Conservation (phyloP, 2,113 vertebrate genomes). For the Ondatra zibethicus region DNA sequence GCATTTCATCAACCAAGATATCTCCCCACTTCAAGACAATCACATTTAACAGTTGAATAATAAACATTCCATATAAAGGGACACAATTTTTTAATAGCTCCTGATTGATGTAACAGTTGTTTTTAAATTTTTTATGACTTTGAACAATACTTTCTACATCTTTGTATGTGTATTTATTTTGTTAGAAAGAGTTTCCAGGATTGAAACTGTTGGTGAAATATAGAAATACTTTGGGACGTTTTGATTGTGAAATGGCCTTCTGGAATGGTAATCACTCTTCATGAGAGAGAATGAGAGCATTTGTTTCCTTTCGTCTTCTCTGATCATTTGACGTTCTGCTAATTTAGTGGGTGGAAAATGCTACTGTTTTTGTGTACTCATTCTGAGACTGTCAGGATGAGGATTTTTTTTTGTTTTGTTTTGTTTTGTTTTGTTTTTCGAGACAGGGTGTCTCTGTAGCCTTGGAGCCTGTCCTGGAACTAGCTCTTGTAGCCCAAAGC, state of each 20-base stretch:
- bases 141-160: background rate
- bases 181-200: background rate
- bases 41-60: background rate
- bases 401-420: background rate
- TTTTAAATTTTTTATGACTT: background rate
- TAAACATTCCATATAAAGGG: background rate
- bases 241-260: background rate
- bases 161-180: background rate
- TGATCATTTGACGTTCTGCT: background rate
- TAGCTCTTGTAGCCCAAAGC: too few species aligned
- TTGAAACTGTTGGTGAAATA: background rate
- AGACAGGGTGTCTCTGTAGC: too few species aligned
- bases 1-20: background rate
- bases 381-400: background rate
- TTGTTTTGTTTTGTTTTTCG: too few species aligned
- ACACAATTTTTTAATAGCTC: background rate
- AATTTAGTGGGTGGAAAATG: background rate
- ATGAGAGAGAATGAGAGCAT: background rate
- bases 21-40: background rate
- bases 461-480: too few species aligned
- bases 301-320: background rate
- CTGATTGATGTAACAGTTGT: background rate
- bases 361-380: background rate
- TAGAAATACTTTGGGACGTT: background rate
- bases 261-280: background rate